These are phyloP conservation scores for Hermetia illucens DNA, from an alignment of 1,140 invertebrate species.

Conservation along the genomic window DNA sequence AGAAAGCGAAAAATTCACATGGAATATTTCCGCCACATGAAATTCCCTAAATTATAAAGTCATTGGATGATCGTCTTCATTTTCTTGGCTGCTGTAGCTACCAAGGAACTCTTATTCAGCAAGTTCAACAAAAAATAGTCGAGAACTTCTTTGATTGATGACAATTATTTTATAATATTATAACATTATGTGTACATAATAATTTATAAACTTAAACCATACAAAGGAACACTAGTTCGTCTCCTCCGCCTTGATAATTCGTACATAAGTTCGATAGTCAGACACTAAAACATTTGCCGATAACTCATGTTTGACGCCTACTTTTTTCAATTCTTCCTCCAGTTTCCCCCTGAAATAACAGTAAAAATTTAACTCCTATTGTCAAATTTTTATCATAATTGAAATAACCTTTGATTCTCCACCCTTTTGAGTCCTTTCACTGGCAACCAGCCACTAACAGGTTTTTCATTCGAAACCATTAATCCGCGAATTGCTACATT, in stretches of 20 bases:
- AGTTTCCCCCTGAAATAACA: background rate
- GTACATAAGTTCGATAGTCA: background rate
- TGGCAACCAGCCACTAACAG: constrained; percentile 54
- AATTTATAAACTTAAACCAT: no score
- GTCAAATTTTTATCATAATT: background rate
- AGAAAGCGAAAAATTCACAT: no score
- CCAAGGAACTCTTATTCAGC: no score
- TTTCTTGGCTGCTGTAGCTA: no score
- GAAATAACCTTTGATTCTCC: constrained; percentile 13
- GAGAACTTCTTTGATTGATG: no score
- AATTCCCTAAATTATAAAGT: no score
- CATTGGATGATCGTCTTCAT: no score
- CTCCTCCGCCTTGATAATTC: background rate
- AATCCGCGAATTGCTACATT: constrained; percentile 46
- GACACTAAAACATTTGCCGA: background rate
- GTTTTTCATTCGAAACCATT: constrained; percentile 52
- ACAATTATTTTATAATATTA: background rate
- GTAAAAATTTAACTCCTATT: background rate
- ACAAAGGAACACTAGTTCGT: background rate
- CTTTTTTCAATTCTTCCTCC: background rate
- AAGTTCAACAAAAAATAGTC: no score
- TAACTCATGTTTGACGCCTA: background rate
- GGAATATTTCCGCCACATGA: no score
- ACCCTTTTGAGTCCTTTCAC: constrained; percentile 40
- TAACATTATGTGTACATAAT: background rate